phyloP scores from a whole-genome alignment of 2,888 invertebrate species.

The Anagyrus pseudococci region DNA sequence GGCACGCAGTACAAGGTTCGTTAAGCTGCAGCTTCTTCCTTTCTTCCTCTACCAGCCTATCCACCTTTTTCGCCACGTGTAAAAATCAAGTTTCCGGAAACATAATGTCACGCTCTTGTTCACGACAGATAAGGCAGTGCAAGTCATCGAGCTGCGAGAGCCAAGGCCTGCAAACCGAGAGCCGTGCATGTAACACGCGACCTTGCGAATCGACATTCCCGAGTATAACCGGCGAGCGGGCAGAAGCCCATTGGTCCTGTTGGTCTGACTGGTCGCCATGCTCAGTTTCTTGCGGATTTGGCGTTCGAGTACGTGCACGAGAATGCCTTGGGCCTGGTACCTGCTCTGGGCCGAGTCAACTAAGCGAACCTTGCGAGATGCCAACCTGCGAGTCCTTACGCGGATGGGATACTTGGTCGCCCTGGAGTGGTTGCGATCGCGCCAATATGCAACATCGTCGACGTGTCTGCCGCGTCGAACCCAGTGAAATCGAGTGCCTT shows the following conservation, averaged over 20 bases:
- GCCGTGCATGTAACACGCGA: constrained; percentile 76
- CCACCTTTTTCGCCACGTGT: neutral
- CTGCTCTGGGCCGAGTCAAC: constrained; percentile 69
- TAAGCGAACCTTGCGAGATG: constrained; percentile 75
- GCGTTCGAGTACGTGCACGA: constrained; percentile 73
- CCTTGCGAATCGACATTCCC: constrained; percentile 69
- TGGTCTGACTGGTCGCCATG: constrained; percentile 88
- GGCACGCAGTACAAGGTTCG: constrained; percentile 73
- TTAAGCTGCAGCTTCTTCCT: constrained; percentile 17
- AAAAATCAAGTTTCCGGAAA: too few relatives aligned
- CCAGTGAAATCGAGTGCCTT: constrained; percentile 68
- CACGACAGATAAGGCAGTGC: constrained; percentile 63
- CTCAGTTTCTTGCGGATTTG: constrained; percentile 76
- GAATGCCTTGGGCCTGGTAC: constrained; percentile 66
- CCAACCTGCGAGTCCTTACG: constrained; percentile 73
- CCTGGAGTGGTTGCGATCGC: constrained; percentile 73
- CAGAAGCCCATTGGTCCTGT: constrained; percentile 76
- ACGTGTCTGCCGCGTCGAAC: constrained; percentile 70
- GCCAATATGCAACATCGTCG: constrained; percentile 74
- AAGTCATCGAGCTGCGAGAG: constrained; percentile 66
- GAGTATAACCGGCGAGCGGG: neutral
- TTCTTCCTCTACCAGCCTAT: neutral
- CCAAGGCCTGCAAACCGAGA: constrained; percentile 67
- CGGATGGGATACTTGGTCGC: constrained; percentile 80
- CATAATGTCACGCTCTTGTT: neutral